A percentile compares a stretch with the other conserved stretches of the same genome.
phyloP scores from a whole-genome alignment of 1,140 invertebrate genomes.

The Sinella curviseta region DNA sequence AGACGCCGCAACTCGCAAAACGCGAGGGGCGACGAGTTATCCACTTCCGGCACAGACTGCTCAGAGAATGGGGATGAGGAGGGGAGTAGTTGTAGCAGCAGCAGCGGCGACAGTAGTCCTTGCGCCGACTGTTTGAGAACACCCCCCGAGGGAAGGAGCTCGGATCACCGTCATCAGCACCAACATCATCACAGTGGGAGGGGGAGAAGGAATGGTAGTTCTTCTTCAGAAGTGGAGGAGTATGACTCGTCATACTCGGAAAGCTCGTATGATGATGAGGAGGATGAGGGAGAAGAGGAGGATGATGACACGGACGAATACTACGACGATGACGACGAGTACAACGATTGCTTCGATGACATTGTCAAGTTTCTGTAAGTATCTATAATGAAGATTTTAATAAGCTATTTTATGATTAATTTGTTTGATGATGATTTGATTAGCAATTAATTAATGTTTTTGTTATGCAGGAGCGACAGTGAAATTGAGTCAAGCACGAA shows the following conservation, averaged over 20 bases:
- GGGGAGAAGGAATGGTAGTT: not conserved
- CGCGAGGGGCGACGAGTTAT: too few relatives aligned
- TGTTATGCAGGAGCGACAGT: slow-evolving; percentile 21
- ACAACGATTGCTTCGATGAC: slow-evolving; percentile 15
- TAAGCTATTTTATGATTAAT: slow-evolving; percentile 9
- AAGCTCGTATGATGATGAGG: slow-evolving; percentile 15
- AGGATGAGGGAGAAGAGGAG: not conserved
- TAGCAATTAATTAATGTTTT: not conserved
- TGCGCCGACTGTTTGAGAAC: not conserved
- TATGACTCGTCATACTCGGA: slow-evolving; percentile 28
- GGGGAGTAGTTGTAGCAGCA: too few relatives aligned
- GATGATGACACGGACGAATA: not conserved
- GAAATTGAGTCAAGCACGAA: slow-evolving; percentile 31
- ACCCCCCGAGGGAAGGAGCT: not conserved
- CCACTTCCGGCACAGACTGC: not conserved
- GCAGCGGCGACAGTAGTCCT: not conserved
- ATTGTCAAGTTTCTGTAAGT: not conserved
- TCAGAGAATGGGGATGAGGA: not conserved
- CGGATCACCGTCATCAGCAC: slow-evolving; percentile 14
- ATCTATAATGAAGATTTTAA: slow-evolving; percentile 17
- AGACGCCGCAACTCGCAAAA: too few relatives aligned
- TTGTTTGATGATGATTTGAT: not conserved
- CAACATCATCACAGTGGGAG: not conserved
- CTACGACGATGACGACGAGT: slow-evolving; percentile 21
- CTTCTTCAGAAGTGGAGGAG: slow-evolving; percentile 16